Conservation (phyloP, 2,888 invertebrate genomes). For the Philhelius pedissequus region DNA sequence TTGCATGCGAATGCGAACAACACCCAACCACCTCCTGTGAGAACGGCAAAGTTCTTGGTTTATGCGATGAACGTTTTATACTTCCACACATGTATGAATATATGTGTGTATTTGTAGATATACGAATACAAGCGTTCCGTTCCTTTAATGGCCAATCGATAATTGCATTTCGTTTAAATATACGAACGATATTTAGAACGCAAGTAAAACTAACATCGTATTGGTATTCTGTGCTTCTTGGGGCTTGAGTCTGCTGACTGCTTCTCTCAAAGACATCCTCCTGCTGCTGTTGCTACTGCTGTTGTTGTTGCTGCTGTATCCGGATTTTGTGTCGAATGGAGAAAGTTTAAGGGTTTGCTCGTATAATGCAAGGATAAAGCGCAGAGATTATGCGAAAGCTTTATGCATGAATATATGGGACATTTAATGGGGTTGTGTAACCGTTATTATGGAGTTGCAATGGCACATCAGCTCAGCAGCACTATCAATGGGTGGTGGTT, state of each 20-base stretch:
- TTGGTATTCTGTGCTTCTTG: not conserved
- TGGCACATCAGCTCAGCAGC: not conserved
- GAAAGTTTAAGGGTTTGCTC: not conserved
- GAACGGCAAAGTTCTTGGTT: slow-evolving; percentile 5
- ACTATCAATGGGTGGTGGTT: not conserved
- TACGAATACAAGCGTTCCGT: not conserved
- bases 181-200: not conserved
- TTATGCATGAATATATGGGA: slow-evolving; percentile 27
- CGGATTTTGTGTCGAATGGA: slow-evolving; percentile 13
- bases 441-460: not conserved
- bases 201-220: slow-evolving; percentile 13
- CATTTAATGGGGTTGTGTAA: slow-evolving; percentile 19
- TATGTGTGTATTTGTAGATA: not conserved
- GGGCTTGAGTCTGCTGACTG: not conserved
- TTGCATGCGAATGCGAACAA: slow-evolving; percentile 2
- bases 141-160: slow-evolving; percentile 60
- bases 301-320: no score
- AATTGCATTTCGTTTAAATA: slow-evolving; percentile 59
- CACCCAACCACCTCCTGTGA: slow-evolving; percentile 5
- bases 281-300: no score
- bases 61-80: slow-evolving; percentile 18
- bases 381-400: slow-evolving; percentile 38
- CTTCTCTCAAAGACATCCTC: slow-evolving; percentile 15
- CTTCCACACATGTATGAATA: not conserved
- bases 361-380: not conserved